Evolutionary conservation across 1,140 invertebrate genomes (phyloP).

Genomic region (Liolophura sinensis): DNA sequence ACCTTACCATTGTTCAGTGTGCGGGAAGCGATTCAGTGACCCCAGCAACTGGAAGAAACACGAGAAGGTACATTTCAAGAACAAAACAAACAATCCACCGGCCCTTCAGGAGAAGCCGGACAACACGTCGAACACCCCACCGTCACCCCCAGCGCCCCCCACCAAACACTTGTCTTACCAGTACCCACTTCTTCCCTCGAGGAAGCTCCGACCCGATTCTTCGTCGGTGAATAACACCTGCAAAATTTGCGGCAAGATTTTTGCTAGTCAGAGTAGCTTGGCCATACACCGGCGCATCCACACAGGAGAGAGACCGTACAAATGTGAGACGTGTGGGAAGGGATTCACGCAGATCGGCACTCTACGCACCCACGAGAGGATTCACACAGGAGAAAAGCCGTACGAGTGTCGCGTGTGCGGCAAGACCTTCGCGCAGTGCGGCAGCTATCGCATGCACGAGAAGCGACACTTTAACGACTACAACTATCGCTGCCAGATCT

Average conservation of each 20-base stretch:
- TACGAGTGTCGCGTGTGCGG: slow-evolving; percentile 46
- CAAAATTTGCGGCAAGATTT: slow-evolving; percentile 44
- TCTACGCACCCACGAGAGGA: slow-evolving; percentile 39
- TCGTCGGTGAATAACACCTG: slow-evolving; percentile 19
- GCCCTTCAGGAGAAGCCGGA: slow-evolving; percentile 10
- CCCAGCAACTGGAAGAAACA: slow-evolving; percentile 60
- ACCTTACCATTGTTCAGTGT: slow-evolving; percentile 56
- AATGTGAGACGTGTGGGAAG: slow-evolving; percentile 39
- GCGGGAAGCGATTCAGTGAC: slow-evolving; percentile 57
- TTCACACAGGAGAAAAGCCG: slow-evolving; percentile 46
- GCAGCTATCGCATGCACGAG: slow-evolving; percentile 46
- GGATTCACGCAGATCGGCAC: slow-evolving; percentile 47
- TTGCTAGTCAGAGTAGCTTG: slow-evolving; percentile 39
- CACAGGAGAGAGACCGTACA: slow-evolving; percentile 40
- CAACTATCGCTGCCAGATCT: slow-evolving; percentile 39
- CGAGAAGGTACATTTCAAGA: slow-evolving; percentile 48
- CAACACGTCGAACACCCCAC: slow-evolving; percentile 6
- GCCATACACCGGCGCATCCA: slow-evolving; percentile 45
- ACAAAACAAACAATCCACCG: slow-evolving; percentile 5
- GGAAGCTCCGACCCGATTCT: slow-evolving; percentile 16
- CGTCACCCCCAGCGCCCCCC: slow-evolving; percentile 2
- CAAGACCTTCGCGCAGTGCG: slow-evolving; percentile 42
- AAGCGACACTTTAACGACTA: slow-evolving; percentile 39
- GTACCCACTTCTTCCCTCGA: no score
- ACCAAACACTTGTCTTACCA: not conserved